phyloP scores from a whole-genome alignment of 2,113 vertebrate species.

The Pitta sordida region DNA sequence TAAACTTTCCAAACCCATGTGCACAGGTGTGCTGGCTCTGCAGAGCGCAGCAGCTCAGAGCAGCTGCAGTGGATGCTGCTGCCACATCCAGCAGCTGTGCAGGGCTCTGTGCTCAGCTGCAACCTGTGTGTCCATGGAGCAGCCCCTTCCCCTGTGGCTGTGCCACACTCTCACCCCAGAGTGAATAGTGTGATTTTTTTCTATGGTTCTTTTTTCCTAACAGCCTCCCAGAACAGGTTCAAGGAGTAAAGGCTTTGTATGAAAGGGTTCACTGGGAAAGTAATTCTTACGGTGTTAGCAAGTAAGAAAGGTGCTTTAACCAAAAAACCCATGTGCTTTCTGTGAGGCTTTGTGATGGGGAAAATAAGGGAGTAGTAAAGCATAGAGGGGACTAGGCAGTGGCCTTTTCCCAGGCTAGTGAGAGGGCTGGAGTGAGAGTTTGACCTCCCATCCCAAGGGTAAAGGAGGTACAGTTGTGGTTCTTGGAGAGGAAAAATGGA shows the following conservation, averaged over 20 bases:
- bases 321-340: background rate
- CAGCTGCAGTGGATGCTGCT: background rate
- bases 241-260: background rate
- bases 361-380: background rate
- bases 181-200: background rate
- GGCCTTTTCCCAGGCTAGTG: background rate
- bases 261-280: background rate
- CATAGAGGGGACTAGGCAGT: accelerated
- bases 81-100: accelerated
- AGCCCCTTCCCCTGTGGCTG: background rate
- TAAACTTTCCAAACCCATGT: accelerated
- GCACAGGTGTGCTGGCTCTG: accelerated
- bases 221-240: background rate
- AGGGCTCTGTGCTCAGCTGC: background rate
- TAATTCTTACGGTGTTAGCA: background rate
- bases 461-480: background rate
- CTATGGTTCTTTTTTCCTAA: background rate
- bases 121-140: background rate
- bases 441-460: background rate
- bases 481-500: background rate
- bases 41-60: background rate
- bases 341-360: background rate
- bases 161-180: background rate
- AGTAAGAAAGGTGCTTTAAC: background rate
- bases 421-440: background rate